Evolutionary conservation across 2,113 vertebrate species (phyloP).

Genomic region (Nibea coibor): DNA sequence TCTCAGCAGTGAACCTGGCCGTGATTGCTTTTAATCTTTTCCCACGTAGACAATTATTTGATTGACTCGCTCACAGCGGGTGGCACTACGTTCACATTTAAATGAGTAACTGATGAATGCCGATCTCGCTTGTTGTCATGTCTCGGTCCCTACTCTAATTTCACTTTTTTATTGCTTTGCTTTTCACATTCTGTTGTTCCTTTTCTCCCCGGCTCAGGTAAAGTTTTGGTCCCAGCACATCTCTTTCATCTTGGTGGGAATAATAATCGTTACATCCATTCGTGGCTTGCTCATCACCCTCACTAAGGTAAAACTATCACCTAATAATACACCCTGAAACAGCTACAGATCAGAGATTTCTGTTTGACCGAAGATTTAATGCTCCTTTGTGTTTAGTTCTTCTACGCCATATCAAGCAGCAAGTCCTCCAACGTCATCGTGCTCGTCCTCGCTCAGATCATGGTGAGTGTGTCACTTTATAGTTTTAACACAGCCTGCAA

Average conservation of each 20-base stretch:
- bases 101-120: not conserved
- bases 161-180: not conserved
- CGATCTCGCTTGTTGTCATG: not conserved
- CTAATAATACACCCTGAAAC: not conserved
- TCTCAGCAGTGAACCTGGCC: conserved; percentile 29
- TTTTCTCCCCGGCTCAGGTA: conserved; percentile 83
- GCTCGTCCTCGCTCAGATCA: conserved; percentile 98
- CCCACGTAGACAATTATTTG: not conserved
- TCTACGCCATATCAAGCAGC: conserved; percentile 98
- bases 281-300: conserved; percentile 96
- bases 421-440: conserved; percentile 99
- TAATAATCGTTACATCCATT: conserved; percentile 98
- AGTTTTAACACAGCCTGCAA: not conserved
- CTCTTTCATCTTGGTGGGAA: conserved; percentile 98
- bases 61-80: conserved; percentile 3
- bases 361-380: not conserved
- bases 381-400: conserved; percentile 86
- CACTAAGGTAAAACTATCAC: conserved; percentile 89
- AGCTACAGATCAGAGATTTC: not conserved
- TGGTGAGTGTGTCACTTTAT: conserved; percentile 87
- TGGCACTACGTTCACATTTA: not conserved
- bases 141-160: not conserved
- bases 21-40: conserved; percentile 21
- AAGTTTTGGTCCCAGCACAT: conserved; percentile 99
- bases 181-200: not conserved